A percentile compares a stretch with the other conserved stretches of the same genome.
These are phyloP conservation scores for Australoheros scitulus DNA, from an alignment of 2,113 vertebrate genomes.

Conservation along the genomic window DNA sequence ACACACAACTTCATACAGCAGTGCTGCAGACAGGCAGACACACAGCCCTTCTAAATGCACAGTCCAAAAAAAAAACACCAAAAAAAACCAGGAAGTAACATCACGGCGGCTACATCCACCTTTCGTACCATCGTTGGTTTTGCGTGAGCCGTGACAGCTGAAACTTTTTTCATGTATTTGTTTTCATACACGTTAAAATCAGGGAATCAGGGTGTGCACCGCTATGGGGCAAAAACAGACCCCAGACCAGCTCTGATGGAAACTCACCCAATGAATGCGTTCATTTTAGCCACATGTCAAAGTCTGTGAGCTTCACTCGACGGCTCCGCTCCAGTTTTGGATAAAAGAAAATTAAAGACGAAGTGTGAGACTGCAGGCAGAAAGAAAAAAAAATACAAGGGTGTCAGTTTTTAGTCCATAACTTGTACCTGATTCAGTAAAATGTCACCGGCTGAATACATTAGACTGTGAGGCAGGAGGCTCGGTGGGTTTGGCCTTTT, in stretches of 20 bases:
- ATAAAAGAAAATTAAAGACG: background rate
- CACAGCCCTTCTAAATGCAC: too few species aligned
- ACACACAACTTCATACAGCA: too few species aligned
- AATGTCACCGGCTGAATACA: constrained; percentile 23
- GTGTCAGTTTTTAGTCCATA: background rate
- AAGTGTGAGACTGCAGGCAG: background rate
- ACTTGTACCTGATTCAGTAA: background rate
- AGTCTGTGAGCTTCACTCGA: background rate
- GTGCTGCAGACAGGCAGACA: too few species aligned
- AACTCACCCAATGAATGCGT: background rate
- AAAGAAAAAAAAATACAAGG: background rate
- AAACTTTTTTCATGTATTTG: too few species aligned
- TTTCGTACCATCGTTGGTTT: too few species aligned
- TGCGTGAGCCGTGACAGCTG: too few species aligned
- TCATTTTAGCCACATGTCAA: background rate
- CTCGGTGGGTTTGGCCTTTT: constrained; percentile 1
- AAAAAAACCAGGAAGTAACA: too few species aligned
- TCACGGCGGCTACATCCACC: too few species aligned
- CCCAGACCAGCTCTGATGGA: fast-evolving
- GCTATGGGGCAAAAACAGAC: background rate
- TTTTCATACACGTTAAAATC: too few species aligned
- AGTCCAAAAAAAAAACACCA: too few species aligned
- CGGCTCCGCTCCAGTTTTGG: background rate
- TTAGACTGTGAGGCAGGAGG: background rate
- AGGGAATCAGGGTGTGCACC: fast-evolving